A percentile compares a stretch with the other conserved stretches of the same genome.
phyloP scores from a whole-genome alignment of 2,888 invertebrate genomes.

The Monopis laevigella region DNA sequence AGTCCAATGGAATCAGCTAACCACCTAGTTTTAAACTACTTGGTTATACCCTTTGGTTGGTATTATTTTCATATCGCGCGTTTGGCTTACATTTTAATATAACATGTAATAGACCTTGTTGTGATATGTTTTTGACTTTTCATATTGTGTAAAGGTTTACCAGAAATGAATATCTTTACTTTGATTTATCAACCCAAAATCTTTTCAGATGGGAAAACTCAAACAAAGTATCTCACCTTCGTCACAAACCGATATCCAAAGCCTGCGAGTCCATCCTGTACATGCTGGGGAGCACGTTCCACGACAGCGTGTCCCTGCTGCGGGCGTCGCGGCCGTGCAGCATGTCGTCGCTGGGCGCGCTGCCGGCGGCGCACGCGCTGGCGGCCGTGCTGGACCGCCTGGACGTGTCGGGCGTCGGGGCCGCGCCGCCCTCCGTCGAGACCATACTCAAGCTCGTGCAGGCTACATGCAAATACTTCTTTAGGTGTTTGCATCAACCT shows the following conservation, averaged over 20 bases:
- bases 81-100: too few species aligned
- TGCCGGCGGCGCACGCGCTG: slow-evolving; percentile 46
- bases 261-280: slow-evolving; percentile 41
- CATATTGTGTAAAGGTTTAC: too few species aligned
- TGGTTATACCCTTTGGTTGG: too few species aligned
- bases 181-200: too few species aligned
- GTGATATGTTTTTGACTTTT: too few species aligned
- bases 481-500: slow-evolving; percentile 73
- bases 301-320: slow-evolving; percentile 32
- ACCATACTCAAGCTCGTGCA: slow-evolving; percentile 74
- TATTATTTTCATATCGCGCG: too few species aligned
- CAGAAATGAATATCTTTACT: too few species aligned
- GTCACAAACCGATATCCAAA: slow-evolving; percentile 38
- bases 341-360: slow-evolving; percentile 28
- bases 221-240: slow-evolving; percentile 37
- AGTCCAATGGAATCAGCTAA: too few species aligned
- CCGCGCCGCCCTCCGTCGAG: slow-evolving; percentile 71
- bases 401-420: slow-evolving; percentile 67
- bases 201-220: slow-evolving; percentile 72
- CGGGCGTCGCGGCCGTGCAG: slow-evolving; percentile 25
- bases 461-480: slow-evolving; percentile 80
- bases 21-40: too few species aligned
- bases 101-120: too few species aligned
- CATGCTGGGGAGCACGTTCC: slow-evolving; percentile 32
- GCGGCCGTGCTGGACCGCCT: slow-evolving; percentile 69